These are phyloP conservation scores for Apamea anceps DNA, from an alignment of 2,888 invertebrate genomes.

Conservation along the genomic window DNA sequence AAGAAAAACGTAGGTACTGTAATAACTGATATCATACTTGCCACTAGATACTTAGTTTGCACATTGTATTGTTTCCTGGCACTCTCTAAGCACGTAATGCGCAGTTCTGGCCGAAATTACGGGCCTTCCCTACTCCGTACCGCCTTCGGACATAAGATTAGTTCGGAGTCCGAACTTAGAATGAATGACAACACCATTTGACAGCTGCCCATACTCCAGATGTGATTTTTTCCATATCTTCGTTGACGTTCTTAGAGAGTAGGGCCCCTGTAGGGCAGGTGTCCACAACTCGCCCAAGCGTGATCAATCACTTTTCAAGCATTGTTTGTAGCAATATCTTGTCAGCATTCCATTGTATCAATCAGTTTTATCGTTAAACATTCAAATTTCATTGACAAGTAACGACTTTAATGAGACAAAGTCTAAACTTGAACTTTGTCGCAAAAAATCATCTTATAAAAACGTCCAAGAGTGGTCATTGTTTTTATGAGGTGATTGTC, in stretches of 20 bases:
- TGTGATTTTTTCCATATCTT: not conserved
- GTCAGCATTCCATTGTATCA: not conserved
- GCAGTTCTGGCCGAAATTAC: no score
- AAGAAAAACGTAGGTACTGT: not conserved
- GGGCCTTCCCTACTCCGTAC: no score
- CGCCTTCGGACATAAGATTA: not conserved
- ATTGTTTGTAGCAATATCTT: not conserved
- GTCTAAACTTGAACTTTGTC: not conserved
- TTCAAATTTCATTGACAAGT: not conserved
- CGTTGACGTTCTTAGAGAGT: not conserved
- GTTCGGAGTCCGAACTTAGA: not conserved
- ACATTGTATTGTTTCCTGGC: not conserved
- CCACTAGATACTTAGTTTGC: not conserved
- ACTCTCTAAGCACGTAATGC: no score
- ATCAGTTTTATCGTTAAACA: not conserved
- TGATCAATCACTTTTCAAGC: not conserved
- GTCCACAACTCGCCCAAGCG: not conserved
- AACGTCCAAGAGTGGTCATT: not conserved
- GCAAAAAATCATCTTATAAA: not conserved
- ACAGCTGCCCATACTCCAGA: not conserved
- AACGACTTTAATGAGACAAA: not conserved
- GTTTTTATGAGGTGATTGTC: not conserved
- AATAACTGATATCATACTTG: not conserved
- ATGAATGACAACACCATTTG: not conserved
- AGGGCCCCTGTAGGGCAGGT: not conserved